Evolutionary conservation across 2,797 vertebrate genomes (phyloP), one percentile per base, ranked within the genome.

Genomic region (Notolabrus celidotus): DNA sequence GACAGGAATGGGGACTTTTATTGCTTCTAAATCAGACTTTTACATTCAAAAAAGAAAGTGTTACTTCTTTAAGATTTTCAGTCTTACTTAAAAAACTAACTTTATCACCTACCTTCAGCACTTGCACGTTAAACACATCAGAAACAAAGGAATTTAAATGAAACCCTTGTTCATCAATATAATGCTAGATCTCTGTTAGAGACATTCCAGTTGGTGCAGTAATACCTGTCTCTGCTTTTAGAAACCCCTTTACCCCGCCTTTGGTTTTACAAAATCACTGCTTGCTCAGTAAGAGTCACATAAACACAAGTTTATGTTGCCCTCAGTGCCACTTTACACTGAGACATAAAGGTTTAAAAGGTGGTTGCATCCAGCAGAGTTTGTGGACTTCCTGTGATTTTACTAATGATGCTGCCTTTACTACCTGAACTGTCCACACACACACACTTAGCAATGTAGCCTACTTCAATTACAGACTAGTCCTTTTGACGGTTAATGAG

Each of bases 241-340:
- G 61, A 84, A 76, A 62, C 47, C 27, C 19, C 55, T 82, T 83
- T 75, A 87, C 77, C 50, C 50, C 9, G 31, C 38, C 51, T 73
- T 14, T 67, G 9, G 46, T 84, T 87, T 78, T 7, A 49, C 73
- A 65, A 77, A 82, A 89, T 84, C 50, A 62, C 76, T 70, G 54
- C 77, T 77, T 82, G 68, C 59, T 53, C 80, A 84, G 71, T 72
- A 69, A 83, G 64, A 85, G 75, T 67, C 73, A 73, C 79, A 81
- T 81, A 86, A 88, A 85, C 80, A 82, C 65, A 76, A 53, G 71
- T 77, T 92, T 83, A 80, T 74, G 57, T 79, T 82, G 82, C 74
- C 83, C 82, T 50, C 76, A 83, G 77, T 85, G 79, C 71, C 69
- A 79, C 63, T 89, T 90, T 73, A 82, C 77, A 79, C 68, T 9